These are phyloP conservation scores for Phyllostomus hastatus DNA, from an alignment of 2,113 vertebrate genomes.

Conservation along the genomic window DNA sequence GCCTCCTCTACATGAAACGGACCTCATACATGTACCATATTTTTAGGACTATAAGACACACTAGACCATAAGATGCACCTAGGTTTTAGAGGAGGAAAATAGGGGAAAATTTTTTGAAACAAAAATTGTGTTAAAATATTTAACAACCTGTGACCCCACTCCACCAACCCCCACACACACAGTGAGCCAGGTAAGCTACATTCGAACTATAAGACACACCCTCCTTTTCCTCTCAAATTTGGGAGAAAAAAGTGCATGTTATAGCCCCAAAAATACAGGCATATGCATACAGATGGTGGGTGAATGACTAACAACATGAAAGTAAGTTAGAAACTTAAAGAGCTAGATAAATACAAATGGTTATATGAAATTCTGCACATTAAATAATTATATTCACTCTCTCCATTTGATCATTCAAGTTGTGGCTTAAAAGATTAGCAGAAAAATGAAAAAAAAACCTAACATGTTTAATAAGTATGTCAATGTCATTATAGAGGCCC, in stretches of 20 bases:
- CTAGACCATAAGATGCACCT: too few relatives aligned
- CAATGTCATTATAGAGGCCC: not conserved
- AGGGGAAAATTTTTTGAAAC: too few relatives aligned
- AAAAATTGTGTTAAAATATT: too few relatives aligned
- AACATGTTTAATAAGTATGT: constrained; percentile 1
- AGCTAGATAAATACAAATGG: constrained; percentile 14
- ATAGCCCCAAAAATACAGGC: too few relatives aligned
- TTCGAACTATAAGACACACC: too few relatives aligned
- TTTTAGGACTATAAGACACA: too few relatives aligned
- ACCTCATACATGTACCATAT: not conserved
- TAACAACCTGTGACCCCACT: too few relatives aligned
- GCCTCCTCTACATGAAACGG: not conserved
- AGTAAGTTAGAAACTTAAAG: not conserved
- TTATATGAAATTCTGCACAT: constrained; percentile 20
- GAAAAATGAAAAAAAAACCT: not conserved
- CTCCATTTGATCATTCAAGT: not conserved
- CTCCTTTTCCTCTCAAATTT: too few relatives aligned
- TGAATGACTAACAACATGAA: constrained; percentile 1
- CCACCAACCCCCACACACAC: too few relatives aligned
- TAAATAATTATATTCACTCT: constrained; percentile 43
- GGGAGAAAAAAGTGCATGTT: too few relatives aligned
- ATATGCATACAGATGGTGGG: not conserved
- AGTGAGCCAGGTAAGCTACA: too few relatives aligned
- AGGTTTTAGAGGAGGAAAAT: too few relatives aligned
- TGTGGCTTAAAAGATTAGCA: constrained; percentile 29